Percentiles rank a stretch among this genome's conserved stretches.
phyloP scores from a whole-genome alignment of 2,888 invertebrate genomes.

The Acanthopleura granulata region DNA sequence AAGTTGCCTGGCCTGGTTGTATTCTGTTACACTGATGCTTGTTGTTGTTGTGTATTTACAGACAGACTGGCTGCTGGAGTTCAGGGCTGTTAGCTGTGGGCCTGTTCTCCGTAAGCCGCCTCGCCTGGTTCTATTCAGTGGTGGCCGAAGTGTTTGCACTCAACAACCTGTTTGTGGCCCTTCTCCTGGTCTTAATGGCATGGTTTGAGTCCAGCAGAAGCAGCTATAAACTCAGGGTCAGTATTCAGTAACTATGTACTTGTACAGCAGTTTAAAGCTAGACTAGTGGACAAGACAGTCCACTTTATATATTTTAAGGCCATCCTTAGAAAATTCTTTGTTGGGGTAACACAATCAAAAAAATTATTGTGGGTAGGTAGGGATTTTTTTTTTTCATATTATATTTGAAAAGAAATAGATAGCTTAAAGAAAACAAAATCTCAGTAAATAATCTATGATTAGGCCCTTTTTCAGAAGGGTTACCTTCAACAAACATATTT shows the following conservation, averaged over 20 bases:
- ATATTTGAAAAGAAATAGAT: too few relatives aligned
- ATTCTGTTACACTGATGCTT: slow-evolving; percentile 4
- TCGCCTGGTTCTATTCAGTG: slow-evolving; percentile 65
- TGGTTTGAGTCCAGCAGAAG: slow-evolving; percentile 35
- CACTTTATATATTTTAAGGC: too few relatives aligned
- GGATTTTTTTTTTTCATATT: too few relatives aligned
- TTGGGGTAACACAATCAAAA: too few relatives aligned
- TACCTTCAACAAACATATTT: too few relatives aligned
- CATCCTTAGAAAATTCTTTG: too few relatives aligned
- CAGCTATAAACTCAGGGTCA: slow-evolving; percentile 29
- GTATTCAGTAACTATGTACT: not conserved
- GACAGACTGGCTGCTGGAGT: slow-evolving; percentile 42
- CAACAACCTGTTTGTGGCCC: slow-evolving; percentile 61
- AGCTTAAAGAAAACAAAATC: too few relatives aligned
- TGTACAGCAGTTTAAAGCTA: too few relatives aligned
- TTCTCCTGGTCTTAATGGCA: slow-evolving; percentile 48
- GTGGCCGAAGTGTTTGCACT: slow-evolving; percentile 65
- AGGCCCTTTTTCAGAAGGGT: too few relatives aligned
- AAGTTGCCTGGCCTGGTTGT: not conserved
- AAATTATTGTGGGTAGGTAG: too few relatives aligned
- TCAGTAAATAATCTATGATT: too few relatives aligned
- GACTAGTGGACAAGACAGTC: too few relatives aligned
- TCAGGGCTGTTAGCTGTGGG: slow-evolving; percentile 49
- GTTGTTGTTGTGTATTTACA: slow-evolving; percentile 30
- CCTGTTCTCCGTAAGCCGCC: slow-evolving; percentile 53